Evolutionary conservation across 2,888 invertebrate species (phyloP), one percentile per base, ranked within the genome.

Genomic region (Holacanthella duospinosa): DNA sequence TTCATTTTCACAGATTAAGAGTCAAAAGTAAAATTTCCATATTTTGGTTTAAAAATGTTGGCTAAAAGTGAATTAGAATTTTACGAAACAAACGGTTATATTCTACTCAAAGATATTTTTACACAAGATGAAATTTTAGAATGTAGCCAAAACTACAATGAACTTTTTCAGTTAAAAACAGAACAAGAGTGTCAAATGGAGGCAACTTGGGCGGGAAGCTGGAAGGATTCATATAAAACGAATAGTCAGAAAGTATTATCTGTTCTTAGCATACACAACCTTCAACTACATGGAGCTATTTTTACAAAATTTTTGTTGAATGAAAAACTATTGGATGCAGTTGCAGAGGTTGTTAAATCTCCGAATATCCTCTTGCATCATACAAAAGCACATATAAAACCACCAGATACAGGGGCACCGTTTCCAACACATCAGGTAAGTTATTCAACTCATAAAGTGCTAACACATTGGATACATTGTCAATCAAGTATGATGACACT

Each of bases 371-470:
- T 80, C n/a, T 75, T 84, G 25, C 83, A 84, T 74, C 83, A 84
- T 74, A 83, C 82, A 1, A 84, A 83, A 74, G 83, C 83, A 0
- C 83, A 84, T 64, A 75, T 79, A 36, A 83, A 84, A 66, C 83
- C 83, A 0, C 82, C 83, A 0, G 80, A 80, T 62, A 81, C 80
- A 19, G 83, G 83, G 1, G 82, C 82, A 1, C 80, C 83, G 0
- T 84, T 82, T 69, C 79, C 82, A 1, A 82, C 83, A 81, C 84
- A 84, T 66, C 81, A 82, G 78, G 81, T 80, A 64, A 62, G 62
- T 21, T 16, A 29, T 2, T n/a, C n/a, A 25, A 54, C 28, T 27
- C 4, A 48, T 25, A 25, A 60, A n/a, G 4, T 48, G 16, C 48
- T 9, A 21, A 9, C 21, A 21, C 36, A 6, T 16, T 36, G 36